Base-by-base conservation (phyloP, 2,113 vertebrate species). In the Gopherus evgoodei region DNA sequence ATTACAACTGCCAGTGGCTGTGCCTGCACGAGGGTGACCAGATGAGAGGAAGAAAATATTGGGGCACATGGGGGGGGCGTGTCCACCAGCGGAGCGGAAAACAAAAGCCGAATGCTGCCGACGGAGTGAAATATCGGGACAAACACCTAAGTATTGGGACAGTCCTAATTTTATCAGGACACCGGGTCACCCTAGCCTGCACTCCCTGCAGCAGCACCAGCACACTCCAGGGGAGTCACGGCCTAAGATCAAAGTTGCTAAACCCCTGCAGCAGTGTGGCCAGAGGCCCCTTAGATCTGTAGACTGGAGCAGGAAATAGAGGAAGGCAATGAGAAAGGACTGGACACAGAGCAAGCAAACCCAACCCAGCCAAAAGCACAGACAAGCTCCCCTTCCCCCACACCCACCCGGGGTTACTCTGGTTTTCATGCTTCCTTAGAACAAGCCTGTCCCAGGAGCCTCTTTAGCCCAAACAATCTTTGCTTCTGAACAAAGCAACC, bases 401-500 rank as follows among this genome's bases (percentile, higher is more conserved):
- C 91, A 91, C 91, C 0, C n/a, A 0, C 62, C 82, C 1, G 0
- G 0, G 92, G 87, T 96, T 90, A 78, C 93, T 91, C 49, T 0
- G 81, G 86, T 62, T 89, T 72, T 6, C 0, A 47, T 19, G 82
- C 82, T 97, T 97, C 95, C 96, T 97, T 82, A 0, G 1, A 29
- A 59, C 84, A 97, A 95, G 50, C 96, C 96, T 97, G 97, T 97
- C 95, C 97, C 96, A 96, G 94, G 94, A 95, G 96, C 96, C 87
- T 96, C 92, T 0, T 1, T 91, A 91, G 96, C 95, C 96, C 92
- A 3, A 6, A 83, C 5, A 13, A 22, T 84, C 93, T 57, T 16
- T 88, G 88, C 72, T 93, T 88, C 96, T 93, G 94, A 96, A 95
- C 93, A 93, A 85, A 14, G 3, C 0, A 12, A 92, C 86, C 50